phyloP scores from a whole-genome alignment of 2,888 invertebrate species.

The Tenodera sinensis region DNA sequence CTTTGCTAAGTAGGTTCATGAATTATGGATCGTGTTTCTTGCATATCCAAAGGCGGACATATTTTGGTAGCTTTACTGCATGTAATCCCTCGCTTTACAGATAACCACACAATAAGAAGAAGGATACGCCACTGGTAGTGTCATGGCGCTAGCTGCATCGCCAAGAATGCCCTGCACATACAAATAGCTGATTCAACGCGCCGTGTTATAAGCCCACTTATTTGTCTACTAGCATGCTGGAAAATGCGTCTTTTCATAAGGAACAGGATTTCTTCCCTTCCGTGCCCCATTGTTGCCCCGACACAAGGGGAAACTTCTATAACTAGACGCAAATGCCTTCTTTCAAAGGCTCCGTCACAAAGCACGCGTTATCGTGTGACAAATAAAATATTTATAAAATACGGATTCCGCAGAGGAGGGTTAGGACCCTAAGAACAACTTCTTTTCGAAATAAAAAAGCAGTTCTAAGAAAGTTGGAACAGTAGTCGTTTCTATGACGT shows the following conservation, averaged over 20 bases:
- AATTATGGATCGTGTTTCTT: too few relatives aligned
- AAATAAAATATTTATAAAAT: not conserved
- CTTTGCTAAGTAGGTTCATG: too few relatives aligned
- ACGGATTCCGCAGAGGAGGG: not conserved
- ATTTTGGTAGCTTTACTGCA: too few relatives aligned
- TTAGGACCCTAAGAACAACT: not conserved
- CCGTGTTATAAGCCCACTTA: constrained; percentile 4
- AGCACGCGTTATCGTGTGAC: not conserved
- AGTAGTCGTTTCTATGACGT: too few relatives aligned
- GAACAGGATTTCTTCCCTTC: not conserved
- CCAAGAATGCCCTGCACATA: not conserved
- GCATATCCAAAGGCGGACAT: too few relatives aligned
- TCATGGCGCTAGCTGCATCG: not conserved
- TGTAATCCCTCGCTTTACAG: too few relatives aligned
- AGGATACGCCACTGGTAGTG: not conserved
- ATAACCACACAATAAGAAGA: too few relatives aligned
- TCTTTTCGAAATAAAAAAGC: too few relatives aligned
- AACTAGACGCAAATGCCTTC: not conserved
- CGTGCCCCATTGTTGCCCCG: not conserved
- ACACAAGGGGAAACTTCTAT: not conserved
- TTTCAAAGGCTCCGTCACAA: not conserved
- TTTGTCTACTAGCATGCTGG: constrained; percentile 8
- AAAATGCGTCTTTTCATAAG: not conserved
- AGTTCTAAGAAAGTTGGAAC: too few relatives aligned
- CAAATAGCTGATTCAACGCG: not conserved